Evolutionary conservation across 2,888 invertebrate species (phyloP).

Genomic region (Leptinotarsa haldemani): DNA sequence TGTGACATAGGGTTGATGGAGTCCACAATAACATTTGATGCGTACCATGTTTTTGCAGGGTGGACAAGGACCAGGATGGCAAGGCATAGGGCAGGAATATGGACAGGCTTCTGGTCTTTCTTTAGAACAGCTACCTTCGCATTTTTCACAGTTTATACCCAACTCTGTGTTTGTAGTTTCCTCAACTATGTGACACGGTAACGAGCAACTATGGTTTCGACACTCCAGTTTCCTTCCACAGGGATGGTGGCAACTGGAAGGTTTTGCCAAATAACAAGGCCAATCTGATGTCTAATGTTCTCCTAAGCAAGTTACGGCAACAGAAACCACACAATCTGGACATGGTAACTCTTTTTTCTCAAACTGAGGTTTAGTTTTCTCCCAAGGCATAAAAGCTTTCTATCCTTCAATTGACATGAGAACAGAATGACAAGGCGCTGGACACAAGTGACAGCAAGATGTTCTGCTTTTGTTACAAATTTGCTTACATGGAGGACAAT

Average conservation of each 20-base stretch:
- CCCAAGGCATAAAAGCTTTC: constrained; percentile 77
- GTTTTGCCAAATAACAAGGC: constrained; percentile 77
- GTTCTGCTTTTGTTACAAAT: constrained; percentile 73
- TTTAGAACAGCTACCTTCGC: constrained; percentile 72
- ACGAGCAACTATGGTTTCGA: constrained; percentile 80
- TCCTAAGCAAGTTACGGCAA: constrained; percentile 76
- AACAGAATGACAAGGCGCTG: constrained; percentile 81
- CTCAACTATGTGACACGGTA: constrained; percentile 78
- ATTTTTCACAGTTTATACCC: constrained; percentile 70
- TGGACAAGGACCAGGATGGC: constrained; percentile 81
- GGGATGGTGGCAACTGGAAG: constrained; percentile 81
- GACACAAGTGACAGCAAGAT: constrained; percentile 78
- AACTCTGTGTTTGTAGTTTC: constrained; percentile 61
- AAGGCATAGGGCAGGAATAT: constrained; percentile 78
- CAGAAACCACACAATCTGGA: constrained; percentile 77
- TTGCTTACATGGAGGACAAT: constrained; percentile 85
- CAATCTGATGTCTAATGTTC: constrained; percentile 76
- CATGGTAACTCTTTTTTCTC: constrained; percentile 73
- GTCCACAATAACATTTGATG: constrained; percentile 84
- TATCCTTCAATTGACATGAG: constrained; percentile 71
- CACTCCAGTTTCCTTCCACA: constrained; percentile 82
- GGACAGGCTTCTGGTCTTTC: constrained; percentile 78
- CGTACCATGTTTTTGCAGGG: constrained; percentile 79
- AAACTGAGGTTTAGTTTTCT: constrained; percentile 64
- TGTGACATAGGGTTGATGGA: constrained; percentile 79